Evolutionary conservation across 1,140 invertebrate genomes (phyloP), one percentile per base, ranked within the genome.

Genomic region (Magallana angulata): DNA sequence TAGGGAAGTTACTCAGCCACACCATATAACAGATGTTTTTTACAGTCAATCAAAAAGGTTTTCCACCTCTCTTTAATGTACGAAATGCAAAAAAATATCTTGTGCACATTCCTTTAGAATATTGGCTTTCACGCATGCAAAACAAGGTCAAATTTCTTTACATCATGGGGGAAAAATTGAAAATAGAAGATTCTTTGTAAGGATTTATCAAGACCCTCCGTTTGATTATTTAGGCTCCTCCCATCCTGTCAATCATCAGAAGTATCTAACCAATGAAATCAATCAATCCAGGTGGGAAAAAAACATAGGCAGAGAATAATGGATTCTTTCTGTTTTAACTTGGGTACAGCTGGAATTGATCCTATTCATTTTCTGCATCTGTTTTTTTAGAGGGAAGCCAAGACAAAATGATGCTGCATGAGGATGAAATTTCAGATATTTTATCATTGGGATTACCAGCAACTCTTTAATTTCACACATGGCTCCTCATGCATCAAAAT

Each of bases 361-460:
- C 60, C n/a, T 16, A 62, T 62, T 62, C 60, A 24, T 24, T 24
- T n/a, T 68, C 64, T 68, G n/a, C 18, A 24, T 68, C 18, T n/a
- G 64, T 71, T 68, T 68, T 24, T 24, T 30, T 76, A 12, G 7
- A 30, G 18, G 12, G 16, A 18, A 18, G 60, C 7, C 7, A 64
- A 18, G 60, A 48, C 36, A 48, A 48, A 48, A 48, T 48, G 36
- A 64, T 76, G 68, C 24, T 30, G 68, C 36, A 48, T 5, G 36
- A 76, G 68, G 68, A 76, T 76, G 68, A 24, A 76, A 76, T 76
- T 76, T 76, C 68, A 76, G 68, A 18, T 76, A 30, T 76, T 76
- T 30, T 30, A 76, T 76, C 68, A 30, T 24, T 30, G 36, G 60
- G 60, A 16, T n/a, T n/a, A 16, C 5, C n/a, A 12, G 14, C 60